Base-by-base conservation (phyloP, 2,113 vertebrate genomes). In the Nycticryphes semicollaris region DNA sequence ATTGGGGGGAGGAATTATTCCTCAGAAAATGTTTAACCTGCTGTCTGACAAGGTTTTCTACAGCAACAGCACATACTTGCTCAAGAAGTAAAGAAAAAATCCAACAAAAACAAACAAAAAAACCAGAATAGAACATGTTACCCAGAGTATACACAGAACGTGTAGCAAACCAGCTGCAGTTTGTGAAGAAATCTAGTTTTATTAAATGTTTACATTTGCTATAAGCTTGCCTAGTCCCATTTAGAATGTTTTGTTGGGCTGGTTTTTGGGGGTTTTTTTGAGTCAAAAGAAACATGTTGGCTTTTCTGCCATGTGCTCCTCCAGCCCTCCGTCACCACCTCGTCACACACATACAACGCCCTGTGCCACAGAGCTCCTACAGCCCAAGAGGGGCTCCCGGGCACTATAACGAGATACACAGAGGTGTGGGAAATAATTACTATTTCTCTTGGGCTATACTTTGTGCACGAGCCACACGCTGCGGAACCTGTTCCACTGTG, bases 311-410 rank as follows among this genome's bases (percentile, higher is more conserved):
- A 17, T 21, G 37, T 16, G 7, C 20, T 53, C 9, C 56, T 39
- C 3, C 19, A 31, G 41, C 17, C 14, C 33, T 43, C 28, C 15
- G 45, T 21, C 64, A 66, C 14, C 39, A 41, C 5, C 31, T 56
- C 28, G 14, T 43, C 35, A 12, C 6, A 37, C 0, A 1, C 20
- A 22, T 21, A 43, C 12, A 67, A 47, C 1, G 5, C 13, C n/a
- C 28, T 6, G 10, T 1, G 41, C 43, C 51, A 35, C 6, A 3
- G n/a, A 45, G 60, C 56, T 35, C 54, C 62, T 48, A 25, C 4
- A 67, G 15, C 16, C 35, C 62, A 45, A 7, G 3, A 18, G 23
- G 17, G 31, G 25, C 66, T 82, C n/a, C 62, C 48, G 72, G 62
- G 45, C 23, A 5, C 5, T 50, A 2, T 14, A 41, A 50, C 27